A percentile compares a stretch with the other conserved stretches of the same genome.
These are phyloP conservation scores for Campoplex nolae DNA, from an alignment of 2,888 invertebrate species.

Conservation along the genomic window DNA sequence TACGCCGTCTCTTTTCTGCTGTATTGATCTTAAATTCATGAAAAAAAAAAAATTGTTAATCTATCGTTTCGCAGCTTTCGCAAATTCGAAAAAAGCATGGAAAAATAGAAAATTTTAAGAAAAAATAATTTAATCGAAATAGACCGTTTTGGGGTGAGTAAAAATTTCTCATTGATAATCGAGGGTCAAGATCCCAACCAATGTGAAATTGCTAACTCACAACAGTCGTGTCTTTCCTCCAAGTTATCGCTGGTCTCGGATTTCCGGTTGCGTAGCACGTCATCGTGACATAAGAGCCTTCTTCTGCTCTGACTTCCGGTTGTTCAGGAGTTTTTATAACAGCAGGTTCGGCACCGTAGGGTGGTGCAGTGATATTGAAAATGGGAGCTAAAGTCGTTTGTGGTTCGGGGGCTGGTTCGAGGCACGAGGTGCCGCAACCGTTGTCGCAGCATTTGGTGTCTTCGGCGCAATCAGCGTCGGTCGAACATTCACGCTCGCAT, in stretches of 20 bases:
- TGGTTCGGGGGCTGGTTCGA: slow-evolving; percentile 86
- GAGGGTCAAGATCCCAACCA: neutral
- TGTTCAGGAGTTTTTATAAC: slow-evolving; percentile 84
- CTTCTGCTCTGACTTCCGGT: slow-evolving; percentile 88
- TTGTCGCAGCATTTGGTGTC: slow-evolving; percentile 93
- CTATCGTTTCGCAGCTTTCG: too few relatives aligned
- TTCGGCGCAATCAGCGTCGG: slow-evolving; percentile 93
- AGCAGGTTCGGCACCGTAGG: slow-evolving; percentile 77
- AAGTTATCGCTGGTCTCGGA: slow-evolving; percentile 91
- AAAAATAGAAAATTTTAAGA: too few relatives aligned
- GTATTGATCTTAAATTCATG: slow-evolving; percentile 88
- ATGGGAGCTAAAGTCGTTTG: slow-evolving; percentile 79
- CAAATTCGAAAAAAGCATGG: too few relatives aligned
- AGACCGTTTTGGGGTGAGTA: neutral
- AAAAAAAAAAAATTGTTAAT: neutral
- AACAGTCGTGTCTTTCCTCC: slow-evolving; percentile 90
- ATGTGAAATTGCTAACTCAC: slow-evolving; percentile 84
- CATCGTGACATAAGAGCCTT: slow-evolving; percentile 91
- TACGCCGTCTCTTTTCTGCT: slow-evolving; percentile 89
- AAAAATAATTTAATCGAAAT: too few relatives aligned
- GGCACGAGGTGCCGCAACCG: slow-evolving; percentile 91
- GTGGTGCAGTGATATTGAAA: slow-evolving; percentile 71
- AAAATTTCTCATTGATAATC: neutral
- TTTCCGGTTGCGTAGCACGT: slow-evolving; percentile 91
- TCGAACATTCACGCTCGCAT: slow-evolving; percentile 90